These are phyloP conservation scores for Carollia perspicillata DNA, from an alignment of 2,113 vertebrate species.

Conservation along the genomic window DNA sequence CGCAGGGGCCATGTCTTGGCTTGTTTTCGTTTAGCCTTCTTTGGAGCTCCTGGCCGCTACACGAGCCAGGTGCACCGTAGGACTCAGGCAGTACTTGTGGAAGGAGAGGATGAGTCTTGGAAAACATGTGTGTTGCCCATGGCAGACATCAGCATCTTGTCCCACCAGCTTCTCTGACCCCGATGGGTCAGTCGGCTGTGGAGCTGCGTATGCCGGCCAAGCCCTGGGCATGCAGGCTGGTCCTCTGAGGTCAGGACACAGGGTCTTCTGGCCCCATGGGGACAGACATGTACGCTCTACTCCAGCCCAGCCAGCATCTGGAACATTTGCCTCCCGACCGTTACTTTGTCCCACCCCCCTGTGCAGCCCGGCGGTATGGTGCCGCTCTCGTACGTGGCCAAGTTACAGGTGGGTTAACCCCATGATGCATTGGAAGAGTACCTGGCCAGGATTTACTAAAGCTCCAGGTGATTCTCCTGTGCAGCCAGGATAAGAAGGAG, in stretches of 20 bases:
- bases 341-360: not conserved
- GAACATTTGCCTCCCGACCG: not conserved
- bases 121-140: rapidly evolving
- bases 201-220: not conserved
- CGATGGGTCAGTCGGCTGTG: rapidly evolving
- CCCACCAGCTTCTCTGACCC: not conserved
- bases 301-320: not conserved
- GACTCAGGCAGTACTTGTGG: not conserved
- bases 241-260: not conserved
- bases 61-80: rapidly evolving
- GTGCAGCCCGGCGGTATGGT: rapidly evolving
- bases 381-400: rapidly evolving
- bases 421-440: not conserved
- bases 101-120: not conserved
- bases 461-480: not conserved
- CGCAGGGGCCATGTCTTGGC: not conserved
- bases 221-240: not conserved
- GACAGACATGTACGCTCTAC: not conserved
- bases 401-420: not conserved
- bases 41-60: not conserved
- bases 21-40: not conserved
- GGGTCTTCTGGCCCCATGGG: not conserved
- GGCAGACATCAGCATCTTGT: not conserved
- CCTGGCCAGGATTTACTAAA: not conserved
- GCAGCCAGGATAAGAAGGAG: not conserved